phyloP scores from a whole-genome alignment of 2,888 invertebrate genomes.

The Leptopterna dolabrata region DNA sequence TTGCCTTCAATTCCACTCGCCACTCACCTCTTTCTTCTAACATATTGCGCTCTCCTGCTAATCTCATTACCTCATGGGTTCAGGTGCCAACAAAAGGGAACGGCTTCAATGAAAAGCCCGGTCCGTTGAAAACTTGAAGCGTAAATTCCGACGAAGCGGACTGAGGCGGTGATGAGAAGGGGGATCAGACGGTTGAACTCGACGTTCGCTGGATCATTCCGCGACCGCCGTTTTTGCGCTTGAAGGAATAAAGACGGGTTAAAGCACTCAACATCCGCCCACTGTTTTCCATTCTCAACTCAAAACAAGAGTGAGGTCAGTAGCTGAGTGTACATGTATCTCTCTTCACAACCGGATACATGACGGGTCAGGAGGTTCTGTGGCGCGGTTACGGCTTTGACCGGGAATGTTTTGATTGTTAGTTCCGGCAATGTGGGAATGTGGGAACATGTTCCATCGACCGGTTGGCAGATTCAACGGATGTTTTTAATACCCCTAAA shows the following conservation, averaged over 20 bases:
- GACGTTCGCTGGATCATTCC: neutral
- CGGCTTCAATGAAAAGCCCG: neutral
- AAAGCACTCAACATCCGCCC: no score
- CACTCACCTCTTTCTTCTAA: neutral
- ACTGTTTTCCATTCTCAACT: no score
- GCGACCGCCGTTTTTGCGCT: neutral
- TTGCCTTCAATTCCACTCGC: neutral
- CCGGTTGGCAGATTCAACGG: no score
- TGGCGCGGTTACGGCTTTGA: no score
- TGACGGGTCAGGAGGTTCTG: no score
- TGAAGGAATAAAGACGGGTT: neutral
- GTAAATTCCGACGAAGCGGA: neutral
- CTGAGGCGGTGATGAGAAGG: neutral
- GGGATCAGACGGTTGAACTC: neutral
- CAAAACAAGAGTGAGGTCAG: no score
- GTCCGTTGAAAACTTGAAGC: neutral
- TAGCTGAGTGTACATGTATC: no score
- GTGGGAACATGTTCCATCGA: no score
- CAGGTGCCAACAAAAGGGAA: neutral
- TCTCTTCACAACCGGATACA: no score
- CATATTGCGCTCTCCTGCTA: neutral
- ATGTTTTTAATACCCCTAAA: no score
- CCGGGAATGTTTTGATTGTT: no score
- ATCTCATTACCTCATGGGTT: neutral
- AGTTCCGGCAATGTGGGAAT: no score